A percentile compares a stretch with the other conserved stretches of the same genome.
Conservation (phyloP, 2,113 vertebrate genomes). For the Laticauda colubrina region DNA sequence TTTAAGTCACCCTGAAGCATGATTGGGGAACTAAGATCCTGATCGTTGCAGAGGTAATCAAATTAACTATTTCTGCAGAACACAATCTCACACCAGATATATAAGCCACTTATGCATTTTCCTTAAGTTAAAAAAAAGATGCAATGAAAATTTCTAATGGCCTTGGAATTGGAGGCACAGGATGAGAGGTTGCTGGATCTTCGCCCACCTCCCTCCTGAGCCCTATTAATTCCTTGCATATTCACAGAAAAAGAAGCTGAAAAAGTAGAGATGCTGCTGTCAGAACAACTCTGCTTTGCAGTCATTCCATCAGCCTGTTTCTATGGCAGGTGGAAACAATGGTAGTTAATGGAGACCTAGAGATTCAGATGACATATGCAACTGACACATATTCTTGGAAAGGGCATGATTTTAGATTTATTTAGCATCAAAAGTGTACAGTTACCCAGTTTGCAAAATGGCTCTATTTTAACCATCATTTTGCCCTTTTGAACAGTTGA, state of each 20-base stretch:
- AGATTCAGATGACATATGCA: background rate
- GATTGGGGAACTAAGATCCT: background rate
- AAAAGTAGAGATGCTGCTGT: background rate
- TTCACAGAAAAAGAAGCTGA: background rate
- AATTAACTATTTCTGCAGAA: background rate
- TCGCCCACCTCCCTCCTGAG: background rate
- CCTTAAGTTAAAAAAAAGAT: background rate
- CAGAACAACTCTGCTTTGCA: background rate
- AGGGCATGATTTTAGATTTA: background rate
- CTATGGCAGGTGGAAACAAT: background rate
- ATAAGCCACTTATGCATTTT: background rate
- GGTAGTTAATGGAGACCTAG: background rate
- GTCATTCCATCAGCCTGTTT: background rate
- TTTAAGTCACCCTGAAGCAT: background rate
- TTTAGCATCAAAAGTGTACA: background rate
- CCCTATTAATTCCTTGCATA: background rate
- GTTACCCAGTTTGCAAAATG: background rate
- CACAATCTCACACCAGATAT: background rate
- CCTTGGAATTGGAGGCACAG: background rate
- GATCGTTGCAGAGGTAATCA: background rate
- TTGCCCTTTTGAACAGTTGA: background rate
- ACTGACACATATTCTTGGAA: background rate
- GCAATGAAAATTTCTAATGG: background rate
- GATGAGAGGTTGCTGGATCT: background rate
- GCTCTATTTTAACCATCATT: background rate